Conservation (phyloP, 2,888 invertebrate genomes). For the Acanthosepion esculentum region DNA sequence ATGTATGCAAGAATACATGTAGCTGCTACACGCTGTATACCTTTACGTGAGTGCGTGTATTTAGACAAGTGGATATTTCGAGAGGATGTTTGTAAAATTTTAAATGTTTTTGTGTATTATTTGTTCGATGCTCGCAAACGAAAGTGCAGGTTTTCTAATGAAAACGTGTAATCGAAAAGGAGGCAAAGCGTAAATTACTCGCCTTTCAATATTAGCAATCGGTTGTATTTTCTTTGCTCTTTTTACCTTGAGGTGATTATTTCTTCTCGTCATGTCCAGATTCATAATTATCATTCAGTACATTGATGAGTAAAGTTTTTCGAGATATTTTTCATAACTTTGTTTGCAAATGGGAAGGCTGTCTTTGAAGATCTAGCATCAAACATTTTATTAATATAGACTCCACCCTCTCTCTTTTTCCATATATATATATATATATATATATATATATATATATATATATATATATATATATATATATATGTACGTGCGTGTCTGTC, state of each 20-base stretch:
- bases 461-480: neutral
- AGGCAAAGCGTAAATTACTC: neutral
- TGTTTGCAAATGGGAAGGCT: neutral
- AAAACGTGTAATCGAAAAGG: neutral
- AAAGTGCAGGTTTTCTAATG: neutral
- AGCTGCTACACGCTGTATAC: no score
- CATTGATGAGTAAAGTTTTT: neutral
- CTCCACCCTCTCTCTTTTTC: no score
- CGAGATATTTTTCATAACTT: neutral
- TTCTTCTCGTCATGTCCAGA: neutral
- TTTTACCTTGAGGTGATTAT: neutral
- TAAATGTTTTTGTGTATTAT: neutral
- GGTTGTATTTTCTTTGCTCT: neutral
- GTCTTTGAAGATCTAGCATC: neutral
- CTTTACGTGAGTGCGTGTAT: no score
- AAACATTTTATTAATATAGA: no score
- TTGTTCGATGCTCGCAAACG: neutral
- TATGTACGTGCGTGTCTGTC: neutral
- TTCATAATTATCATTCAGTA: neutral
- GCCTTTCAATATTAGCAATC: neutral
- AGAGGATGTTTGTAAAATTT: neutral
- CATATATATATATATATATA: neutral
- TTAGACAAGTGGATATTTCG: neutral
- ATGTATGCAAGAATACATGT: no score
- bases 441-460: neutral